A percentile compares a stretch with the other conserved stretches of the same genome.
Conservation (phyloP, 2,113 vertebrate species). For the Pedionomus torquatus region DNA sequence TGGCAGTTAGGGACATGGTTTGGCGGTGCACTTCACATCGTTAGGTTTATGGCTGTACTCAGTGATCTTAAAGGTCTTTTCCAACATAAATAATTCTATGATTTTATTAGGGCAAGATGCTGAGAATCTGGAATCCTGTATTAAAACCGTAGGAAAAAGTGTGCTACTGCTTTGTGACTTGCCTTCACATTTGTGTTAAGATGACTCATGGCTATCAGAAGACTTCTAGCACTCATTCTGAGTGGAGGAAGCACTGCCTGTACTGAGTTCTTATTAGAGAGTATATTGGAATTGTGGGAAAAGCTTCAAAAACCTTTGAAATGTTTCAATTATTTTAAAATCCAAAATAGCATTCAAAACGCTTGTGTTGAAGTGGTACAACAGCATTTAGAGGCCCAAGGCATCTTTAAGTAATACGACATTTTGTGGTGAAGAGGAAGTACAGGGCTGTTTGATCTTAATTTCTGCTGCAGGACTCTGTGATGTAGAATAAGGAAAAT, state of each 20-base stretch:
- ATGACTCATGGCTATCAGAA: not conserved
- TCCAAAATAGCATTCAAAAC: not conserved
- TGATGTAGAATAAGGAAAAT: not conserved
- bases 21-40: not conserved
- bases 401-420: not conserved
- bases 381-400: not conserved
- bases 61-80: not conserved
- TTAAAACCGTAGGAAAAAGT: not conserved
- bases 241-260: not conserved
- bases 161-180: not conserved
- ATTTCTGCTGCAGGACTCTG: not conserved
- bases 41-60: not conserved
- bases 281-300: not conserved
- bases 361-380: not conserved
- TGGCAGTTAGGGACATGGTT: not conserved
- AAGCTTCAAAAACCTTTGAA: not conserved
- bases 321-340: not conserved
- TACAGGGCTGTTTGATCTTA: not conserved
- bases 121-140: not conserved
- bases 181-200: not conserved
- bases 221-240: not conserved
- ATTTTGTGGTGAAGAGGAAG: not conserved
- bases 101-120: not conserved
- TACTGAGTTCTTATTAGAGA: not conserved
- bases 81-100: not conserved